Evolutionary conservation across 1,140 invertebrate species (phyloP), one percentile per base, ranked within the genome.

Genomic region (Brachionus koreanus): DNA sequence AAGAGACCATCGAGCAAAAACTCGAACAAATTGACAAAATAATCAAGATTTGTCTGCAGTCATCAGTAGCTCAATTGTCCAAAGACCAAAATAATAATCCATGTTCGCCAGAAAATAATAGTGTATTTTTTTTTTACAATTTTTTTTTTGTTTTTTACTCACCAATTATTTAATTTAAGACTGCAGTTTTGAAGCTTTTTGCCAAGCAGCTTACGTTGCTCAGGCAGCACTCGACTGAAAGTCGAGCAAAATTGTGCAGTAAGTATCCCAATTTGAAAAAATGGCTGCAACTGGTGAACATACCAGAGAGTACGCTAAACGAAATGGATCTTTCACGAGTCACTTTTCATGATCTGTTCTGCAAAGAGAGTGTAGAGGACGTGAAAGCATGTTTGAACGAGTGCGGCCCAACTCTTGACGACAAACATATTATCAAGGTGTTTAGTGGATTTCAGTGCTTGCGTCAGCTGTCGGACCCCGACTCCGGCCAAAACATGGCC

Each of bases 261-360:
- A 57, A 65, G 33, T 79, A 79, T 61, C 76, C 76, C 7, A 65
- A 79, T 63, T 42, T 79, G 35, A 57, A 79, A 61, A 79, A 42
- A 42, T 79, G 76, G 76, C 49, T 79, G 2, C 46, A 79, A 10
- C 4, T 79, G 19, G 19, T 79, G 16, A 57, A 79, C 39, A 13
- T 79, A 12, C 23, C 76, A 7, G 37, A 79, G 49, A 79, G 16
- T 25, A 23, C 13, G n/a, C 29, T 79, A 5, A 61, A 37, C 46
- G 37, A 37, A 61, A 61, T 61, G 16, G 33, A 61, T 25, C 33
- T 79, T 19, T 61, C 35, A 25, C 29, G 42, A 25, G 19, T 57
- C 3, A 57, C 49, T 57, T 57, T 79, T 61, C 35, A 61, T n/a
- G 69, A 74, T 25, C 25, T 46, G 25, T 46, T 35, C 25, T 74